Conservation (phyloP, 2,797 vertebrate genomes). For the Lutjanus campechanus region DNA sequence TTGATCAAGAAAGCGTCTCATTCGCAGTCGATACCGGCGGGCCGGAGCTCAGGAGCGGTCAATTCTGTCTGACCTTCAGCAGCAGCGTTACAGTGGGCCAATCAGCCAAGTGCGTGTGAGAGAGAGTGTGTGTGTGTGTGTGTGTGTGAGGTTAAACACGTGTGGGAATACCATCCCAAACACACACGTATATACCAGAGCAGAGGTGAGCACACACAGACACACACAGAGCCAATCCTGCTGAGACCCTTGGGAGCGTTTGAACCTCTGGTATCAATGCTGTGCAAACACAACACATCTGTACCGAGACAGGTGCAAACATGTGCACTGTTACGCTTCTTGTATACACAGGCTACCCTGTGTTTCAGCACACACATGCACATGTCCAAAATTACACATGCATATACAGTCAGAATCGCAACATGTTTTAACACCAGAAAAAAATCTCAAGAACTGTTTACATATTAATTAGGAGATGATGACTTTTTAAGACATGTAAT, state of each 20-base stretch:
- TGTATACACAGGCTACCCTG: neutral
- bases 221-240: slow-evolving; percentile 8
- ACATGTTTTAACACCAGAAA: neutral
- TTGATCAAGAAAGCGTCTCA: slow-evolving; percentile 79
- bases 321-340: neutral
- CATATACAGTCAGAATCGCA: neutral
- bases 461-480: neutral
- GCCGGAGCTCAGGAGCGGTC: slow-evolving; percentile 74
- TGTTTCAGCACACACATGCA: neutral
- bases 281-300: slow-evolving; percentile 35
- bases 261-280: slow-evolving; percentile 26
- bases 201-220: slow-evolving; percentile 23
- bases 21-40: slow-evolving; percentile 79
- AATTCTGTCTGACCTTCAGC: slow-evolving; percentile 87
- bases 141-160: slow-evolving; percentile 39
- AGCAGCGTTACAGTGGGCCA: slow-evolving; percentile 70
- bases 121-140: slow-evolving; percentile 7
- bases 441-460: neutral
- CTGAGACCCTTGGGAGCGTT: slow-evolving; percentile 12
- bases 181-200: slow-evolving; percentile 32
- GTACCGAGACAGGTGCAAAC: slow-evolving; percentile 16
- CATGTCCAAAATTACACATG: neutral
- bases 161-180: slow-evolving; percentile 28
- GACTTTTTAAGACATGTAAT: neutral
- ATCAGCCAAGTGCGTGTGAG: slow-evolving; percentile 62